Percentiles rank a stretch among this genome's conserved stretches.
Evolutionary conservation across 2,888 invertebrate genomes (phyloP).

Genomic region (Dicyrtomina minuta): DNA sequence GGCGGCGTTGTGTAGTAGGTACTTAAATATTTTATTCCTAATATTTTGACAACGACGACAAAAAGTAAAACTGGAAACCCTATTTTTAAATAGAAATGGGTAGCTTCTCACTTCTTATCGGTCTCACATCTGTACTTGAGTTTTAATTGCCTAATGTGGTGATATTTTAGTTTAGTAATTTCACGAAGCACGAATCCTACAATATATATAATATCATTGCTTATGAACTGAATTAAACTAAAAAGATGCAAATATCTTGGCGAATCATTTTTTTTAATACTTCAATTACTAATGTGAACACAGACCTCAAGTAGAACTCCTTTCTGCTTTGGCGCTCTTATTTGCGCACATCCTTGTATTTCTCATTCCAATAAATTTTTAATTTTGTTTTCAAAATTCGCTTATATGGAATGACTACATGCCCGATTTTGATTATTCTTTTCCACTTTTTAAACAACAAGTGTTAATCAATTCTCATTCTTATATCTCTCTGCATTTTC

Average conservation of each 20-base stretch:
- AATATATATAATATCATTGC: slow-evolving; percentile 7
- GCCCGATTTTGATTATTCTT: neutral
- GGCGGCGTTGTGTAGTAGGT: too few species aligned
- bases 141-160: neutral
- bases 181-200: neutral
- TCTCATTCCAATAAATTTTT: slow-evolving; percentile 5
- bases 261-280: too few species aligned
- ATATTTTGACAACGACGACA: too few species aligned
- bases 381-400: neutral
- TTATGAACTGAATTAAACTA: neutral
- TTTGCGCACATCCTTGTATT: neutral
- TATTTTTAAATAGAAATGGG: too few species aligned
- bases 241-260: neutral
- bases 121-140: neutral
- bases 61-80: too few species aligned
- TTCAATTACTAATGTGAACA: too few species aligned
- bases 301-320: slow-evolving; percentile 14
- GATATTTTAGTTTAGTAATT: neutral
- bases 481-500: slow-evolving; percentile 35
- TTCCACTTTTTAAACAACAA: slow-evolving; percentile 14
- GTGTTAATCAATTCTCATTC: slow-evolving; percentile 31
- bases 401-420: slow-evolving; percentile 16
- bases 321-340: slow-evolving; percentile 1
- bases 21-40: too few species aligned
- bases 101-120: too few species aligned